A percentile compares a stretch with the other conserved stretches of the same genome.
phyloP scores from a whole-genome alignment of 1,140 invertebrate genomes.

The Sarcophaga bullata region DNA sequence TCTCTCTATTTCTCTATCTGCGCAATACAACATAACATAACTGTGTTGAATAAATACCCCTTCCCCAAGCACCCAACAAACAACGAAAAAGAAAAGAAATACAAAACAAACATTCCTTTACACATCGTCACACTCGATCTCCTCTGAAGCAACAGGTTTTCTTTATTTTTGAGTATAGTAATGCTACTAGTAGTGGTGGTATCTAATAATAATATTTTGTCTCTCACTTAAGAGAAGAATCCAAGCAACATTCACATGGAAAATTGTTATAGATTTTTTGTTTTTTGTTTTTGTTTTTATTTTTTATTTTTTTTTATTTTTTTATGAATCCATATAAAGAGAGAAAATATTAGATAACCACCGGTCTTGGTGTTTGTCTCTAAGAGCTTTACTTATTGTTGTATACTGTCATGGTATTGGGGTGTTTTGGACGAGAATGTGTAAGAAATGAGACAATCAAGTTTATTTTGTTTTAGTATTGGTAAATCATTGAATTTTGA shows the following conservation, averaged over 20 bases:
- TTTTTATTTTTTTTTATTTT: no score
- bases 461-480: conserved; percentile 38
- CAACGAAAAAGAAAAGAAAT: not conserved
- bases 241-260: not conserved
- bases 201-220: not conserved
- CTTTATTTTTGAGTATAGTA: not conserved
- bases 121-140: not conserved
- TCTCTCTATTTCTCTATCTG: conserved; percentile 14
- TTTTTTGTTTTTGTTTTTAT: no score
- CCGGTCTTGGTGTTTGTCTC: not conserved
- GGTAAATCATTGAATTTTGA: conserved; percentile 44
- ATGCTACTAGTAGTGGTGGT: not conserved
- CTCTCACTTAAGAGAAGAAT: not conserved
- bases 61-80: not conserved
- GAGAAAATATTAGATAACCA: not conserved
- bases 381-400: not conserved
- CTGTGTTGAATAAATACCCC: not conserved
- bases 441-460: not conserved
- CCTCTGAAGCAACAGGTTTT: conserved; percentile 1
- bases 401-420: not conserved
- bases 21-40: not conserved
- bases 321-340: not conserved
- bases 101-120: not conserved
- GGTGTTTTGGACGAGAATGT: not conserved
- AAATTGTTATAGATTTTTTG: conserved; percentile 23